Evolutionary conservation across 2,113 vertebrate genomes (phyloP).

Genomic region (Cardinalis cardinalis): DNA sequence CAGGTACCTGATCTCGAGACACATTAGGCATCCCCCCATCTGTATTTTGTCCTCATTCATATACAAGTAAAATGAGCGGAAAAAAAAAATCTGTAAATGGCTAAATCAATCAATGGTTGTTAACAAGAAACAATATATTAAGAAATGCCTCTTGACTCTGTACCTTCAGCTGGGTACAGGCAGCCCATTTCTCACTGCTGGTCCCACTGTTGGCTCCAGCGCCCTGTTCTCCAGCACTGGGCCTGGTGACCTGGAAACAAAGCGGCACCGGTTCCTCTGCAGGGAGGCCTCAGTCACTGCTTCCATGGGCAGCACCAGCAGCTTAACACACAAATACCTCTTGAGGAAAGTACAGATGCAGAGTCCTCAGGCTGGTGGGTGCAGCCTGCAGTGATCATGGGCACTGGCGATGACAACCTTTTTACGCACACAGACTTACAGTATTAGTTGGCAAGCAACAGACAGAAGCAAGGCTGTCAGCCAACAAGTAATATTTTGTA

Average conservation of each 20-base stretch:
- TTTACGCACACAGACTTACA: background rate
- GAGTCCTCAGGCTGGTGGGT: background rate
- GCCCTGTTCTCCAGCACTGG: rapidly evolving
- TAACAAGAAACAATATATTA: background rate
- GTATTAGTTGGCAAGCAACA: background rate
- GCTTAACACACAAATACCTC: background rate
- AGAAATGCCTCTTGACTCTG: background rate
- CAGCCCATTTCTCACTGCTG: background rate
- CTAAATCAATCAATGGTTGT: background rate
- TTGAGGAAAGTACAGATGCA: rapidly evolving
- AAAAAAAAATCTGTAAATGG: background rate
- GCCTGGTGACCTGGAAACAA: background rate
- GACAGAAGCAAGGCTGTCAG: background rate
- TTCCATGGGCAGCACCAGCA: background rate
- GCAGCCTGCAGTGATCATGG: background rate
- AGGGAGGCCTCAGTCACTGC: background rate
- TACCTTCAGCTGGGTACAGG: background rate
- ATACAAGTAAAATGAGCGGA: no score
- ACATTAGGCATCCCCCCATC: background rate
- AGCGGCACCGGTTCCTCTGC: background rate
- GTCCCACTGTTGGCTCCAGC: background rate
- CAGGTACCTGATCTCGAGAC: rapidly evolving
- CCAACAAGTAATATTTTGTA: background rate
- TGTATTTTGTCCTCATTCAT: background rate
- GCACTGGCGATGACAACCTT: background rate